Conservation (phyloP, 2,113 vertebrate species). For the Phalacrocorax pelagicus region DNA sequence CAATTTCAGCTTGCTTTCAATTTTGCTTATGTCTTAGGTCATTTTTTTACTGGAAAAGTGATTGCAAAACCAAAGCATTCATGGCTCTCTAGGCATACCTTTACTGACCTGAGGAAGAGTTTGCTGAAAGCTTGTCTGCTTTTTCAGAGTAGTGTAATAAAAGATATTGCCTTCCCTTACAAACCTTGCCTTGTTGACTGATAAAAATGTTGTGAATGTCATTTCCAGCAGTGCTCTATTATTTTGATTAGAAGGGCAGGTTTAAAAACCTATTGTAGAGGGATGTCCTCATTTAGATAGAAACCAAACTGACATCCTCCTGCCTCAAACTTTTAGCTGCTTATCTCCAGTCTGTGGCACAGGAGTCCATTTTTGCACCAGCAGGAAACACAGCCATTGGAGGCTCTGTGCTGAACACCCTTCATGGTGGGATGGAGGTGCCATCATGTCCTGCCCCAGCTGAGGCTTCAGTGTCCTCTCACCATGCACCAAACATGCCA, state of each 20-base stretch:
- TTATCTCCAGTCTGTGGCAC: neutral
- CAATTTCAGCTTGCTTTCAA: neutral
- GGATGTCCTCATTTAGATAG: neutral
- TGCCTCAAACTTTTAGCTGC: neutral
- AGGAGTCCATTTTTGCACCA: neutral
- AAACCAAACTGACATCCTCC: neutral
- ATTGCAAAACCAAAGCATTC: neutral
- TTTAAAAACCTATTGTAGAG: neutral
- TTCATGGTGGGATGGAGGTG: neutral
- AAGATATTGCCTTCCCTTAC: neutral
- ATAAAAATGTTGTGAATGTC: neutral
- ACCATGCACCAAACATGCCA: neutral
- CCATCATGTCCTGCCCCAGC: neutral
- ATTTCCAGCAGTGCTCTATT: neutral
- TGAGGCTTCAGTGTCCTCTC: neutral
- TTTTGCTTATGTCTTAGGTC: neutral
- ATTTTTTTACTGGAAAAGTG: neutral
- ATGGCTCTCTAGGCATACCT: neutral
- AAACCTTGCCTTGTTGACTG: neutral
- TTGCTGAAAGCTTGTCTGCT: neutral
- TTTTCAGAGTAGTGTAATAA: neutral
- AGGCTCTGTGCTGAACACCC: neutral
- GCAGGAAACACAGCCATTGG: accelerated
- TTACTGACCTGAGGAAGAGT: neutral
- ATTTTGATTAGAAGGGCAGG: neutral